Evolutionary conservation across 2,888 invertebrate species (phyloP).

Genomic region (Watsonalla binaria): DNA sequence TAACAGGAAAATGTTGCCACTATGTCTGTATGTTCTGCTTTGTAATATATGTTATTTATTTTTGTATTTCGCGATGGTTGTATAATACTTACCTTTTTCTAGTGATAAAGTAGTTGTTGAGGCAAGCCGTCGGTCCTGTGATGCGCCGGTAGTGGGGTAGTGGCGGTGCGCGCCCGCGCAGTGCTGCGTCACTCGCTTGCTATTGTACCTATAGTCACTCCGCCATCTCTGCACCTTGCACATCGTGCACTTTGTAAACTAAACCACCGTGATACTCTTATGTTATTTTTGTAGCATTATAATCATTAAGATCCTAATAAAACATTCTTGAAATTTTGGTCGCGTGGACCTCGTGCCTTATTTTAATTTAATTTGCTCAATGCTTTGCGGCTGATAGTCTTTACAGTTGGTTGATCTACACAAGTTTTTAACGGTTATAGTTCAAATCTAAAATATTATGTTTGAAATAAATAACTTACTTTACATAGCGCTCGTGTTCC

Average conservation of each 20-base stretch:
- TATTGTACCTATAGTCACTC: neutral
- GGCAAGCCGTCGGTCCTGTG: conserved; percentile 63
- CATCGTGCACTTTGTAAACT: conserved; percentile 29
- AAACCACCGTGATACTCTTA: conserved; percentile 43
- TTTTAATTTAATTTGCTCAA: conserved; percentile 67
- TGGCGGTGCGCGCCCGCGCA: too few species aligned
- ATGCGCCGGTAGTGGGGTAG: conserved; percentile 11
- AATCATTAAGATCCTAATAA: conserved; percentile 13
- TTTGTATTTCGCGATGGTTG: conserved; percentile 64
- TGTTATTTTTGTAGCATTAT: conserved; percentile 28
- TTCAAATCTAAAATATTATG: too few species aligned
- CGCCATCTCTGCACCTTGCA: neutral
- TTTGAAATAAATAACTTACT: too few species aligned
- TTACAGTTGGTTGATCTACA: conserved; percentile 35
- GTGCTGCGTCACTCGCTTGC: neutral
- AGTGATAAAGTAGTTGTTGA: conserved; percentile 46
- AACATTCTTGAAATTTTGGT: conserved; percentile 43
- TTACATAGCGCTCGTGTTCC: too few species aligned
- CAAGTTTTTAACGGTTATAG: conserved; percentile 12
- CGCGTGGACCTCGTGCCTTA: conserved; percentile 66
- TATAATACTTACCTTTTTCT: conserved; percentile 55
- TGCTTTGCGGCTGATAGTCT: conserved; percentile 60
- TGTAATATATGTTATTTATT: conserved; percentile 76
- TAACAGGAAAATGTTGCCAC: conserved; percentile 74
- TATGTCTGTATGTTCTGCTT: conserved; percentile 69